These are phyloP conservation scores for Cinara cedri DNA, from an alignment of 2,888 invertebrate genomes.

Conservation along the genomic window DNA sequence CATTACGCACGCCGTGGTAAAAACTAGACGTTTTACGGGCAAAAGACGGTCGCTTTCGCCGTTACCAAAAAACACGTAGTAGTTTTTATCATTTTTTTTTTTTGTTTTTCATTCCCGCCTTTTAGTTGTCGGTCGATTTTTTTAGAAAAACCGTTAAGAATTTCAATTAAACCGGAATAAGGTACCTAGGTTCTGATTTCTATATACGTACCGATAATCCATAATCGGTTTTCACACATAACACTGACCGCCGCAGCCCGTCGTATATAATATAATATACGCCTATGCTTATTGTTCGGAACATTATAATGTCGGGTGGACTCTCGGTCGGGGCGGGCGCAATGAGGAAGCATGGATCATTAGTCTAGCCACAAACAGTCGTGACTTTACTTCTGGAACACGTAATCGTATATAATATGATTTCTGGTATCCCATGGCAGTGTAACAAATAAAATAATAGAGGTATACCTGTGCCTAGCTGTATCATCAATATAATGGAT, in stretches of 20 bases:
- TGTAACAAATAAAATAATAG: slow-evolving; percentile 4
- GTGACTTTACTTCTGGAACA: slow-evolving; percentile 51
- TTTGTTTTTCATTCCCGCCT: too few species aligned
- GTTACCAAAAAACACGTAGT: too few species aligned
- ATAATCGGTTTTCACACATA: slow-evolving; percentile 32
- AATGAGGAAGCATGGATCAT: slow-evolving; percentile 42
- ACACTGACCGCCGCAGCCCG: neutral
- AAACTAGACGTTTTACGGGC: too few species aligned
- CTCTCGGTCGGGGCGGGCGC: neutral
- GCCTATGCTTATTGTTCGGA: slow-evolving; percentile 38
- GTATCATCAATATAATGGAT: neutral
- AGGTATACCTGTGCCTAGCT: neutral
- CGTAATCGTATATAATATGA: neutral
- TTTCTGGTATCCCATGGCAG: neutral
- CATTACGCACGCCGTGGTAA: too few species aligned
- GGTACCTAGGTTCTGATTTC: too few species aligned
- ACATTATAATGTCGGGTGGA: slow-evolving; percentile 33
- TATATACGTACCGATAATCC: neutral
- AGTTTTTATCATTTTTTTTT: too few species aligned
- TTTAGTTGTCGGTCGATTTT: too few species aligned
- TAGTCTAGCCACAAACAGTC: slow-evolving; percentile 38
- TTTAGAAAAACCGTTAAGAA: too few species aligned
- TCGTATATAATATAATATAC: too few species aligned
- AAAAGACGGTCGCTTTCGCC: too few species aligned
- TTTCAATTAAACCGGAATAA: too few species aligned